phyloP scores from a whole-genome alignment of 2,797 vertebrate species.

The Tragopan temminckii region DNA sequence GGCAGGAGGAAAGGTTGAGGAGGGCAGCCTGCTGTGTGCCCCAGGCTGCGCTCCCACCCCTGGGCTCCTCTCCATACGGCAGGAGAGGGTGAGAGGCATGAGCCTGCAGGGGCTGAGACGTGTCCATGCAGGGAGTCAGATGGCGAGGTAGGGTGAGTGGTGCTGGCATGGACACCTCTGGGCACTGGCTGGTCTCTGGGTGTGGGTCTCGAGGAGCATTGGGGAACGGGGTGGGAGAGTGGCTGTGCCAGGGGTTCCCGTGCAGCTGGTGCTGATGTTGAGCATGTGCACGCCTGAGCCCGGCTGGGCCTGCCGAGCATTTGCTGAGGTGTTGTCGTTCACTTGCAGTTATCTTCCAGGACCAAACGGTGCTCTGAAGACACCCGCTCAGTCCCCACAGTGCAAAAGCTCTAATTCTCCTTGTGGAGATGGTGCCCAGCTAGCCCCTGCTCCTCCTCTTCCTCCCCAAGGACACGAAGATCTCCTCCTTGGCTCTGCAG shows the following conservation, averaged over 20 bases:
- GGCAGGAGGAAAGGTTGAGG: background rate
- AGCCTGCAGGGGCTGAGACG: background rate
- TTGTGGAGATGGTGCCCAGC: slow-evolving; percentile 68
- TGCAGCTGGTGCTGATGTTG: slow-evolving; percentile 54
- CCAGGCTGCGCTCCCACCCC: background rate
- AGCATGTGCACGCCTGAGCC: slow-evolving; percentile 61
- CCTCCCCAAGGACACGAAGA: slow-evolving; percentile 62
- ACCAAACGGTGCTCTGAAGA: slow-evolving; percentile 64
- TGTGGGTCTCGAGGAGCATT: background rate
- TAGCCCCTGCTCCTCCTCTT: slow-evolving; percentile 60
- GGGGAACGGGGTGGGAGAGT: background rate
- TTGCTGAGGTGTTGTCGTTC: slow-evolving; percentile 68
- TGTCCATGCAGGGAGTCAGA: background rate
- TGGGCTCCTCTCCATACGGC: background rate
- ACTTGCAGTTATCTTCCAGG: slow-evolving; percentile 71
- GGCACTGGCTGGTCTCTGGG: background rate
- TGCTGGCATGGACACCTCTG: slow-evolving; percentile 32
- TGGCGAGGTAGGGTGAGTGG: slow-evolving; percentile 46
- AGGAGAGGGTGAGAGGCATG: background rate
- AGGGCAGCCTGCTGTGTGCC: background rate
- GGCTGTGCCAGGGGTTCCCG: slow-evolving; percentile 39
- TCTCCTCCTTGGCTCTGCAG: slow-evolving; percentile 70
- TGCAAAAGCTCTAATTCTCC: slow-evolving; percentile 70
- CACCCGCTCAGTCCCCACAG: slow-evolving; percentile 50
- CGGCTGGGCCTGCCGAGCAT: slow-evolving; percentile 8